Evolutionary conservation across 1,140 invertebrate species (phyloP).

Genomic region (Bombus affinis): DNA sequence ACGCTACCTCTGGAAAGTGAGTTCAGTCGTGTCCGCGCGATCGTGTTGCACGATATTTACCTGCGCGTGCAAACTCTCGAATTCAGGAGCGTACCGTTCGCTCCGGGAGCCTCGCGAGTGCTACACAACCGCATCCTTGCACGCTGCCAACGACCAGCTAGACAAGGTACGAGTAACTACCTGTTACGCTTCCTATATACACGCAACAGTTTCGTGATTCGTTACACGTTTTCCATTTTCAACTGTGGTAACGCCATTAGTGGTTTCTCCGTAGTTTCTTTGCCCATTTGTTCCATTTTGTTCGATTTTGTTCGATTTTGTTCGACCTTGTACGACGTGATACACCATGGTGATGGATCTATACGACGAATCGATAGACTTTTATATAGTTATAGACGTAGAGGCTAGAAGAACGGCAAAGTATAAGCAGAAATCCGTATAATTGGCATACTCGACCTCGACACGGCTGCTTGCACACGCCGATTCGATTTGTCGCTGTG

Average conservation of each 20-base stretch:
- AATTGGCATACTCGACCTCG: slow-evolving; percentile 11
- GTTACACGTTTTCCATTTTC: too few species aligned
- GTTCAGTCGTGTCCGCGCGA: slow-evolving; percentile 66
- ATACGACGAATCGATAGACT: too few species aligned
- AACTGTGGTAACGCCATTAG: too few species aligned
- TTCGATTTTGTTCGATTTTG: too few species aligned
- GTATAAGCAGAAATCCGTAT: background rate
- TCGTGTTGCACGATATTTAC: slow-evolving; percentile 65
- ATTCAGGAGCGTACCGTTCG: slow-evolving; percentile 47
- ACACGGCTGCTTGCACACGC: slow-evolving; percentile 41
- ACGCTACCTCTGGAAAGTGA: slow-evolving; percentile 59
- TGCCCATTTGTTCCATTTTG: too few species aligned
- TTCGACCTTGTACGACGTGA: too few species aligned
- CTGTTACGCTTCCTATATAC: slow-evolving; percentile 28
- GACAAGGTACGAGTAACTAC: slow-evolving; percentile 57
- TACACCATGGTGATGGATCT: too few species aligned
- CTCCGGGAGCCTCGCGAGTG: slow-evolving; percentile 11
- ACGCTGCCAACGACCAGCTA: slow-evolving; percentile 16
- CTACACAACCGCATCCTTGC: slow-evolving; percentile 23
- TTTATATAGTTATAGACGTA: background rate
- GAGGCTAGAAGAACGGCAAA: background rate
- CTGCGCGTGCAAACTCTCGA: slow-evolving; percentile 45
- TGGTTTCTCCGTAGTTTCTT: too few species aligned
- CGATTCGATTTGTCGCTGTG: background rate
- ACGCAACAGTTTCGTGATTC: background rate